These are phyloP conservation scores for Cnemophilus loriae DNA, from an alignment of 2,113 vertebrate species.

Conservation along the genomic window DNA sequence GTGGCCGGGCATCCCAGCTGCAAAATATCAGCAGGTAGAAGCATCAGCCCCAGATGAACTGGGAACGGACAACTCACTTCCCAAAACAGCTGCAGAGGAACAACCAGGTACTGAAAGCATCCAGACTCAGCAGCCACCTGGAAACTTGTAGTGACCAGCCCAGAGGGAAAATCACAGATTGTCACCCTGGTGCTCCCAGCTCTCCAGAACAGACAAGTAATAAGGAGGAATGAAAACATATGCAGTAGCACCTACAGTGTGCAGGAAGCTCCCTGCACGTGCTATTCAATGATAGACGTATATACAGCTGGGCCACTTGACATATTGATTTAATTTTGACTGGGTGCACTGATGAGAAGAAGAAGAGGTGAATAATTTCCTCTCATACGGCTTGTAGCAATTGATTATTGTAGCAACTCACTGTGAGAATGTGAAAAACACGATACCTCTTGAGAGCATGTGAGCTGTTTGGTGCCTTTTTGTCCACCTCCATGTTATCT, in stretches of 20 bases:
- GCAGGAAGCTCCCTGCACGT: neutral
- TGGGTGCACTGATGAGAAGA: neutral
- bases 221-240: neutral
- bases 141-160: neutral
- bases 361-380: neutral
- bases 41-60: neutral
- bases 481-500: neutral
- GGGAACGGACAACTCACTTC: neutral
- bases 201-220: neutral
- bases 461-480: neutral
- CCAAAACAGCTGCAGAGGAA: neutral
- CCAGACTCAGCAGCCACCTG: neutral
- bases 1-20: neutral
- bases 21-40: neutral
- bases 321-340: neutral
- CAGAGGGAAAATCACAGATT: neutral
- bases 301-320: neutral
- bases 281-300: too few species aligned
- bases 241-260: neutral
- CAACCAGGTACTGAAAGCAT: neutral
- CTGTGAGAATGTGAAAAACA: neutral
- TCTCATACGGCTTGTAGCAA: neutral
- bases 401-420: neutral
- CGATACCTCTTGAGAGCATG: neutral
- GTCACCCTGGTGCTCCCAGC: neutral